These are phyloP conservation scores for Sebastes minor DNA, from an alignment of 2,797 vertebrate genomes.

Conservation along the genomic window DNA sequence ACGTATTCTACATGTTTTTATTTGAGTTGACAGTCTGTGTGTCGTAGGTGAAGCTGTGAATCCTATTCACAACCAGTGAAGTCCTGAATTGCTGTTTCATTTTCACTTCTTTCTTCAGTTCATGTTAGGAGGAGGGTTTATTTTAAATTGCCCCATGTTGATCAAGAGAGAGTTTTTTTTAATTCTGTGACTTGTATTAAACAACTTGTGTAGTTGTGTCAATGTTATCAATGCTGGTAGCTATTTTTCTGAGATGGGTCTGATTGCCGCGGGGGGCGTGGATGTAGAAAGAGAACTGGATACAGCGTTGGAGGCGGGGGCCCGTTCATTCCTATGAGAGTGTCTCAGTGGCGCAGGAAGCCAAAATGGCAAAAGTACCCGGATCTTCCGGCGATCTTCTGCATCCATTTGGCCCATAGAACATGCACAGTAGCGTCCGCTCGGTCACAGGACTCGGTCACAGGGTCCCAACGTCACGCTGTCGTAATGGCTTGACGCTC, in stretches of 20 bases:
- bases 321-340: too few species aligned
- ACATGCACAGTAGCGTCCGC: too few species aligned
- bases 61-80: slow-evolving; percentile 3
- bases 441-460: too few species aligned
- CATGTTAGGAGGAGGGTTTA: background rate
- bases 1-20: slow-evolving; percentile 30
- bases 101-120: slow-evolving; percentile 6
- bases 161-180: background rate
- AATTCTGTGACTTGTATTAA: background rate
- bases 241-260: background rate
- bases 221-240: background rate
- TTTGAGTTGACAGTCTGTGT: slow-evolving; percentile 38
- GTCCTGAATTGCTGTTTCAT: background rate
- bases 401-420: too few species aligned
- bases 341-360: too few species aligned
- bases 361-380: too few species aligned
- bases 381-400: too few species aligned
- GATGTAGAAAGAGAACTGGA: too few species aligned
- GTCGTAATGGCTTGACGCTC: too few species aligned
- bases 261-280: too few species aligned
- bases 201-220: background rate
- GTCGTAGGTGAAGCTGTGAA: slow-evolving; percentile 37
- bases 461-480: too few species aligned
- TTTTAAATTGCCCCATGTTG: background rate
- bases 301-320: too few species aligned